Base-by-base conservation (phyloP, 2,888 invertebrate species). In the Osmoderma eremita region DNA sequence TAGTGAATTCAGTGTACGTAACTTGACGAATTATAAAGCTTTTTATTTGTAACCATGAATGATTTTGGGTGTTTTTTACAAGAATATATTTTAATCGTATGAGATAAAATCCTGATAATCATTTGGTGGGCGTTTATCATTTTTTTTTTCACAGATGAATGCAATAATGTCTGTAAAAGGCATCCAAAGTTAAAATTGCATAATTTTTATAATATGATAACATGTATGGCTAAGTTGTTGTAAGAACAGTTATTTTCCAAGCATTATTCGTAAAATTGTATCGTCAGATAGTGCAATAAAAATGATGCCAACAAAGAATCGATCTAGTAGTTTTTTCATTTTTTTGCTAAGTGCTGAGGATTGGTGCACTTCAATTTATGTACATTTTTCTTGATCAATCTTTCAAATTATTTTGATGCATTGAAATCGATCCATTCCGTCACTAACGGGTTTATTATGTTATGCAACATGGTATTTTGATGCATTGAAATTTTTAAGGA, bases 161-260 rank as follows among this genome's bases (percentile, higher is more conserved):
- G 22, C 17, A 42, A 63, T 38, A 42, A 53, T 53, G 63, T 63
- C 51, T 63, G 58, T 61, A 30, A 63, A 53, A 53, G 51, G 53
- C 63, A 63, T 63, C 53, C 53, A 63, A 63, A 53, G 42, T 63
- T 63, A 53, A 30, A 30, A 30, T 41, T 63, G 63, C 45, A 53
- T 63, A 63, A 51, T 51, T 63, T 69, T 71, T 70, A 20, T 62
- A 70, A 41, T 42, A 56, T 22, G 18, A 61, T 61, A 48, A 48
- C 45, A 48, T 63, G 63, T 65, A 65, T 45, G 62, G 50, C 66
- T 70, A 70, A 72, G 70, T 74, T 72, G 75, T 75, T 78, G 76
- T 78, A 78, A 83, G 83, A 83, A 83, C 83, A 83, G 83, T 82
- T 80, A 82, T 82, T 83, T 83, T 83, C 83, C 83, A 83, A 83